Conservation (phyloP, 2,113 vertebrate species). For the Lota lota region DNA sequence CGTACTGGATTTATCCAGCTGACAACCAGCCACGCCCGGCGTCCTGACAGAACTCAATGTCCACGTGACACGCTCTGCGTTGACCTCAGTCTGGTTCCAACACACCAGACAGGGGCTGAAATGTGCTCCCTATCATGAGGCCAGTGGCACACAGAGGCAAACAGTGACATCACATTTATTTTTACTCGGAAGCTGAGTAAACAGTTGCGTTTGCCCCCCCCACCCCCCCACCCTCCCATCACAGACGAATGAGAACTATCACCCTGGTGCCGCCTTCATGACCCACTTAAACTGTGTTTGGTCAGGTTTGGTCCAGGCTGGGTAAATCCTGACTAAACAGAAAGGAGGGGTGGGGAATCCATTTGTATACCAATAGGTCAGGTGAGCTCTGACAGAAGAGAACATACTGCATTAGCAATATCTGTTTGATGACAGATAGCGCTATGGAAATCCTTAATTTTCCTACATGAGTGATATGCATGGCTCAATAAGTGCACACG, state of each 20-base stretch:
- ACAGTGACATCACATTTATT: no score
- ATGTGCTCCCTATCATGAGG: background rate
- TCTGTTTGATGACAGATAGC: background rate
- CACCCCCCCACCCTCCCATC: slow-evolving; percentile 41
- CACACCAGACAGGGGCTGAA: no score
- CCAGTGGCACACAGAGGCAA: background rate
- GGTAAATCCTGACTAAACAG: slow-evolving; percentile 74
- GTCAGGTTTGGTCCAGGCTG: slow-evolving; percentile 5
- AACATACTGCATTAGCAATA: background rate
- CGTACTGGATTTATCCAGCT: no score
- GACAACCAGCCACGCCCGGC: no score
- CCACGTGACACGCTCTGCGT: no score
- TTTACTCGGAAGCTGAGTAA: background rate
- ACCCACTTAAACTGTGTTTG: slow-evolving; percentile 55
- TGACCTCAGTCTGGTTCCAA: no score
- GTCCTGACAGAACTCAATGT: no score
- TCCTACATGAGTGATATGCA: background rate
- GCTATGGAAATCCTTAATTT: background rate
- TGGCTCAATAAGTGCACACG: slow-evolving; percentile 18
- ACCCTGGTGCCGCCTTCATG: slow-evolving; percentile 41
- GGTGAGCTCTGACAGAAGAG: background rate
- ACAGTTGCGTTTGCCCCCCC: background rate
- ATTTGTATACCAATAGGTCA: background rate
- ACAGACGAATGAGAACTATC: slow-evolving; percentile 63
- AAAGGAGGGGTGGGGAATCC: background rate